phyloP scores from a whole-genome alignment of 2,113 vertebrate species.

The Plecotus auritus region DNA sequence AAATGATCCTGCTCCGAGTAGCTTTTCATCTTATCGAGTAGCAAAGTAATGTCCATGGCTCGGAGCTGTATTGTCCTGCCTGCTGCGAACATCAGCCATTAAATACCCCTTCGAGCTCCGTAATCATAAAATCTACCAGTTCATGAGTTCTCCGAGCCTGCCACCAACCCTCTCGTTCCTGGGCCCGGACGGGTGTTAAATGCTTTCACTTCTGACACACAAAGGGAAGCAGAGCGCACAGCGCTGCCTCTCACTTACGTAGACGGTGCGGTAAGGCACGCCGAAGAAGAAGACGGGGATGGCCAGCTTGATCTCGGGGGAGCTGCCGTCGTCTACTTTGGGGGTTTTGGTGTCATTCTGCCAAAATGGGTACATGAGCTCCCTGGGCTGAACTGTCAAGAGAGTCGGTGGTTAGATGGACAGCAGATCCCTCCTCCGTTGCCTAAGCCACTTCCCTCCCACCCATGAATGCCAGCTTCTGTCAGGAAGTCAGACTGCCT shows the following conservation, averaged over 20 bases:
- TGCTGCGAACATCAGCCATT: slow-evolving; percentile 79
- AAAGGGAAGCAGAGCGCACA: not conserved
- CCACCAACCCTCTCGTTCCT: slow-evolving; percentile 75
- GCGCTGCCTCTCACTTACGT: slow-evolving; percentile 84
- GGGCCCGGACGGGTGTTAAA: slow-evolving; percentile 51
- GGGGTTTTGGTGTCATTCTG: slow-evolving; percentile 90
- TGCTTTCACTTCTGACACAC: slow-evolving; percentile 51
- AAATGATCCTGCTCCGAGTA: not conserved
- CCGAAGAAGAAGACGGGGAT: slow-evolving; percentile 92
- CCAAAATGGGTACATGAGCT: slow-evolving; percentile 89
- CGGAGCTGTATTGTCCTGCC: slow-evolving; percentile 77
- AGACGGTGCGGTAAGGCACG: slow-evolving; percentile 89
- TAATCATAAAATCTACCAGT: slow-evolving; percentile 83
- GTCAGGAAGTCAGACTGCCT: not conserved
- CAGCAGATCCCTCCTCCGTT: not conserved
- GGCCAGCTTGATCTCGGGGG: slow-evolving; percentile 89
- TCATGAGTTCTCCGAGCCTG: slow-evolving; percentile 81
- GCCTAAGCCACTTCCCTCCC: not conserved
- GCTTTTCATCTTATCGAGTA: slow-evolving; percentile 70
- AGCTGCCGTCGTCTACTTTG: slow-evolving; percentile 98
- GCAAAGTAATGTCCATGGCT: slow-evolving; percentile 69
- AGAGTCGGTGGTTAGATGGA: slow-evolving; percentile 51
- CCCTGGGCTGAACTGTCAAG: slow-evolving; percentile 83
- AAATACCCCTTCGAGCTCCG: slow-evolving; percentile 83
- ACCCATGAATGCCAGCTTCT: not conserved